phyloP scores from a whole-genome alignment of 2,113 vertebrate genomes.

The zebrafish (Danio rerio) region DNA sequence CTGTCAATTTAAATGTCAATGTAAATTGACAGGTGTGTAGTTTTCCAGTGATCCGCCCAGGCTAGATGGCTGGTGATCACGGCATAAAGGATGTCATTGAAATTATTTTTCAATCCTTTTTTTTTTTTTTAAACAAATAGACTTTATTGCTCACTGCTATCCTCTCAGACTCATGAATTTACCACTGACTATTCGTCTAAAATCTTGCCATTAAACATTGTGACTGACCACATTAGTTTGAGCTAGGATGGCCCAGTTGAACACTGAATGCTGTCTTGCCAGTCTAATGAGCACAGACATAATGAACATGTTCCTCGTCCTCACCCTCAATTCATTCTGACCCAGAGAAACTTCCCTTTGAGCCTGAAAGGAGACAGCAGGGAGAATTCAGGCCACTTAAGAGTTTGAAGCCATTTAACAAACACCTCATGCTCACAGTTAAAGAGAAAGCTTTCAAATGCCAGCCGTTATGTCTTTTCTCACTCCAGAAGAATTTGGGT shows the following conservation, averaged over 20 bases:
- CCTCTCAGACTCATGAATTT: not conserved
- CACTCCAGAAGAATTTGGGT: conserved; percentile 8
- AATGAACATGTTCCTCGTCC: conserved; percentile 31
- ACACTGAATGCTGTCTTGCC: not conserved
- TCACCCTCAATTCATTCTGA: conserved; percentile 23
- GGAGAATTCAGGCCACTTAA: conserved; percentile 40
- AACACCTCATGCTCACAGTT: conserved; percentile 8
- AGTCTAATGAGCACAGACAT: not conserved
- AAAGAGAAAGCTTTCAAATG: conserved; percentile 25
- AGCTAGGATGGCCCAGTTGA: not conserved
- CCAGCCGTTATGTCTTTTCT: conserved; percentile 3
- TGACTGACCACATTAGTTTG: not conserved
- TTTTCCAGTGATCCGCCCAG: too few relatives aligned
- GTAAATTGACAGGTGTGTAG: too few relatives aligned
- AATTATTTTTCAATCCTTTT: not conserved
- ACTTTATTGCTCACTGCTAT: not conserved
- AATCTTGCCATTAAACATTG: not conserved
- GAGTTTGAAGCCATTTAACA: conserved; percentile 34
- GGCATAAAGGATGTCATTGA: not conserved
- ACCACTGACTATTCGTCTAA: not conserved
- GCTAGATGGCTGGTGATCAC: too few relatives aligned
- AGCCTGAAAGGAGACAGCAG: not conserved
- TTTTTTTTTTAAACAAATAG: not conserved
- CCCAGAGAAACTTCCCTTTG: conserved; percentile 33
- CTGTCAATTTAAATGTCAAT: too few relatives aligned